These are phyloP conservation scores for Oreamnos americanus DNA, from an alignment of 2,113 vertebrate genomes.

Conservation along the genomic window DNA sequence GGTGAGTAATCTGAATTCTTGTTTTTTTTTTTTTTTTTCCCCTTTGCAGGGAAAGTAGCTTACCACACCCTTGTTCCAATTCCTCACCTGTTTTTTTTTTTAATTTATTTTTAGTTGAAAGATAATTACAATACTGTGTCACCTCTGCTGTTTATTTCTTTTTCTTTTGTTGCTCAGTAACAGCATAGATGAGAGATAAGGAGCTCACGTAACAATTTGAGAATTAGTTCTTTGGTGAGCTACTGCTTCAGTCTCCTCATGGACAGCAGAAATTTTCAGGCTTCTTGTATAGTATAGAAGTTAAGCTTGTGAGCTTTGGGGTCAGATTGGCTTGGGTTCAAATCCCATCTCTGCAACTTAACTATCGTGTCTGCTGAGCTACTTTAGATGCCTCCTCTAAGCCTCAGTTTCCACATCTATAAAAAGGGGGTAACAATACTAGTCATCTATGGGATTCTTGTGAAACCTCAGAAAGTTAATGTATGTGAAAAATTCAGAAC, in stretches of 20 bases:
- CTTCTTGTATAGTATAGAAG: background rate
- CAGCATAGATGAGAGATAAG: background rate
- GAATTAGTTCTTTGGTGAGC: background rate
- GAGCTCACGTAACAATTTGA: background rate
- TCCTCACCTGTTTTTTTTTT: background rate
- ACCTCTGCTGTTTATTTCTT: background rate
- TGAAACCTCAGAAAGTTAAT: background rate
- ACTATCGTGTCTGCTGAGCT: background rate
- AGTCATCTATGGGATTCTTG: background rate
- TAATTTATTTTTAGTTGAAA: background rate
- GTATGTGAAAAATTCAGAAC: background rate
- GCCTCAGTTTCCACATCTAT: background rate
- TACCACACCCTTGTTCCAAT: background rate
- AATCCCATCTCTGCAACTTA: background rate
- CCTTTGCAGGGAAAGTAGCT: background rate
- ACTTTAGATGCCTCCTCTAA: background rate
- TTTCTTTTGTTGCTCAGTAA: background rate
- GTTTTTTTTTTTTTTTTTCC: background rate
- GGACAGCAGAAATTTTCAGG: background rate
- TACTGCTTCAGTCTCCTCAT: background rate
- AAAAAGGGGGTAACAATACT: background rate
- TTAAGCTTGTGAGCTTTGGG: background rate
- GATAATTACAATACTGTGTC: background rate
- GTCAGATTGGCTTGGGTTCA: background rate
- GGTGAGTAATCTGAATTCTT: constrained; percentile 41